Percentiles rank a stretch among this genome's conserved stretches.
Evolutionary conservation across 2,113 vertebrate species (phyloP).

Genomic region (Oncorhynchus keta): DNA sequence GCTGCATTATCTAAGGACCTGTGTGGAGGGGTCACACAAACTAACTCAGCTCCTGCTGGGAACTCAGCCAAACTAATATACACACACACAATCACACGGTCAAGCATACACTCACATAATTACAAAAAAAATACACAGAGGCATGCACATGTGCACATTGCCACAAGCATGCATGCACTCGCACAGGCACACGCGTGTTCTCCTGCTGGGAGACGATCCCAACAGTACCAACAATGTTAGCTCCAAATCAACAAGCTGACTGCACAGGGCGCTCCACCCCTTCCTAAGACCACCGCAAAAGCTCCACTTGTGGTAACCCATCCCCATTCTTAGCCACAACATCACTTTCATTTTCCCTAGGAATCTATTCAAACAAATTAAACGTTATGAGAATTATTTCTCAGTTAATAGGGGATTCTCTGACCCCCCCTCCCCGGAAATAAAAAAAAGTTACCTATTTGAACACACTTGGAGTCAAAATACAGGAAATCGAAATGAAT

Average conservation of each 20-base stretch:
- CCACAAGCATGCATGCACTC: background rate
- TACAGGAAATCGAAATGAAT: too few species aligned
- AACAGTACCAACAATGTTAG: constrained; percentile 75
- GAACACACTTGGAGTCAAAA: too few species aligned
- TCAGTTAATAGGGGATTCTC: background rate
- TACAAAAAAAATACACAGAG: too few species aligned
- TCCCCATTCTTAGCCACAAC: background rate
- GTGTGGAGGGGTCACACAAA: constrained; percentile 83
- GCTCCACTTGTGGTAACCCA: background rate
- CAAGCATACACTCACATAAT: too few species aligned
- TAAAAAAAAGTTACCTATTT: too few species aligned
- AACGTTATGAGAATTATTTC: background rate
- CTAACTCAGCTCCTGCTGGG: constrained; percentile 69
- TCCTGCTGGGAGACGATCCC: constrained; percentile 70
- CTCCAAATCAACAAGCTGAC: constrained; percentile 53
- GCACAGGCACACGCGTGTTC: background rate
- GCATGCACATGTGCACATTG: too few species aligned
- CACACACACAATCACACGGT: too few species aligned
- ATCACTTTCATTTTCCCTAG: background rate
- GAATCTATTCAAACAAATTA: background rate
- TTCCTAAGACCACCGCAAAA: constrained; percentile 28
- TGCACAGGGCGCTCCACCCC: constrained; percentile 33
- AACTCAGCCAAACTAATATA: constrained; percentile 60
- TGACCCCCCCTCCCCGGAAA: background rate
- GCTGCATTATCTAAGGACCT: constrained; percentile 82